Percentiles rank a stretch among this genome's conserved stretches.
Evolutionary conservation across 2,888 invertebrate genomes (phyloP).

Genomic region (Melanchra persicariae): DNA sequence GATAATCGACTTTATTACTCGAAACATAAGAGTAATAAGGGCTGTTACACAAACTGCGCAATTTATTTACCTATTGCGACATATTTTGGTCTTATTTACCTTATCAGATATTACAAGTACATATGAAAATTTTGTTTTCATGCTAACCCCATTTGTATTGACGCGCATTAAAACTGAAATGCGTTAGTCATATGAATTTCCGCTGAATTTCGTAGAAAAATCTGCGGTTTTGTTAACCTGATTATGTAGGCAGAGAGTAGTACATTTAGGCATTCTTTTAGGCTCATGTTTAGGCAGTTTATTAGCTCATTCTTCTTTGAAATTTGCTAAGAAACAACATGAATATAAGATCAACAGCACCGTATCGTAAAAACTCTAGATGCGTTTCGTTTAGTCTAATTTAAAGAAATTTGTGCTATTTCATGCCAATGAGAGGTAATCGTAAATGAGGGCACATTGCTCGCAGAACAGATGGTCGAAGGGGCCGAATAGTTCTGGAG

Average conservation of each 20-base stretch:
- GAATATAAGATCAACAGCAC: neutral
- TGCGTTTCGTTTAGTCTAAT: too few relatives aligned
- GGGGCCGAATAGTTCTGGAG: too few relatives aligned
- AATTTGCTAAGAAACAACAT: neutral
- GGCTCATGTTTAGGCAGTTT: neutral
- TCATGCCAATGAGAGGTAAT: too few relatives aligned
- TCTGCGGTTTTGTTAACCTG: constrained; percentile 33
- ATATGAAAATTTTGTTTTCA: constrained; percentile 43
- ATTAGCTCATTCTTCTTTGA: neutral
- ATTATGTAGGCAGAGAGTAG: neutral
- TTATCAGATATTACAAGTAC: constrained; percentile 59
- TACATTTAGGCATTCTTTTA: neutral
- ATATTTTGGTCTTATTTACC: constrained; percentile 21
- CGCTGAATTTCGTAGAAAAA: constrained; percentile 43
- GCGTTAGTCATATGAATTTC: constrained; percentile 55
- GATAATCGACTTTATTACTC: constrained; percentile 25
- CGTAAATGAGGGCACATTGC: too few relatives aligned
- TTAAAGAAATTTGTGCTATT: too few relatives aligned
- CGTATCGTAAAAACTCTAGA: neutral
- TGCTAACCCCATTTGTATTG: constrained; percentile 40
- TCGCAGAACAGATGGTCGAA: too few relatives aligned
- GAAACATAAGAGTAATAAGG: constrained; percentile 39
- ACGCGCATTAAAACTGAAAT: constrained; percentile 36
- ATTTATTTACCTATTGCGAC: constrained; percentile 5
- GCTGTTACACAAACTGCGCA: constrained; percentile 48